Base-by-base conservation (phyloP, 2,797 vertebrate species). In the Adrianichthys oophorus region DNA sequence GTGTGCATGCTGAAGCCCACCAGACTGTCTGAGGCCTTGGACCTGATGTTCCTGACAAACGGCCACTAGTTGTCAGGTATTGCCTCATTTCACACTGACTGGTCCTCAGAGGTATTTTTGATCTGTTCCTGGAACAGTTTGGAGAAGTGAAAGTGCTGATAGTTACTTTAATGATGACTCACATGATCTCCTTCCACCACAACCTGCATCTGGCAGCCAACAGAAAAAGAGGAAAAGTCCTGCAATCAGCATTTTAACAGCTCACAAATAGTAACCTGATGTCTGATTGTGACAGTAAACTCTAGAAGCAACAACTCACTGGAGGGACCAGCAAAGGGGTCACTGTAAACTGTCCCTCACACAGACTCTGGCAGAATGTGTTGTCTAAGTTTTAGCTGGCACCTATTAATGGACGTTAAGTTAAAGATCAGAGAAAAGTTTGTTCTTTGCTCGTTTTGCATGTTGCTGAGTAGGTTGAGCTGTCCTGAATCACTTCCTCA, bases 81-180 rank as follows among this genome's bases (percentile, higher is more conserved):
- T 74, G 68, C 74, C 49, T 74, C 67, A 80, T 44, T 51, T 10
- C 48, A 21, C 52, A 8, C 61, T 62, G 44, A 46, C 58, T 50
- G 56, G 29, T 52, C 59, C 54, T 67, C 21, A 3, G 72, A 70
- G 63, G 62, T 67, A 44, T 41, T 52, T 19, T 57, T 63, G 48
- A 54, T 67, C 51, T 24, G 63, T 85, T 92, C 88, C 85, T 84
- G 88, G 74, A 84, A 81, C 66, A 48, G 29, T 87, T 86, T 85
- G 83, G 71, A 77, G 90, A 82, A 90, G 87, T 88, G 90, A 91
- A 91, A 91, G 85, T 89, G 87, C 90, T 89, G 85, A 87, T 48
- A 21, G 48, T 21, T 29, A 41, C 46, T 82, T 70, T 63, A 76
- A 49, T 23, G 47, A 41, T 61, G 64, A 62, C 74, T 82, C 70